phyloP scores from a whole-genome alignment of 2,113 vertebrate species.

The Hippocampus guttulatus region DNA sequence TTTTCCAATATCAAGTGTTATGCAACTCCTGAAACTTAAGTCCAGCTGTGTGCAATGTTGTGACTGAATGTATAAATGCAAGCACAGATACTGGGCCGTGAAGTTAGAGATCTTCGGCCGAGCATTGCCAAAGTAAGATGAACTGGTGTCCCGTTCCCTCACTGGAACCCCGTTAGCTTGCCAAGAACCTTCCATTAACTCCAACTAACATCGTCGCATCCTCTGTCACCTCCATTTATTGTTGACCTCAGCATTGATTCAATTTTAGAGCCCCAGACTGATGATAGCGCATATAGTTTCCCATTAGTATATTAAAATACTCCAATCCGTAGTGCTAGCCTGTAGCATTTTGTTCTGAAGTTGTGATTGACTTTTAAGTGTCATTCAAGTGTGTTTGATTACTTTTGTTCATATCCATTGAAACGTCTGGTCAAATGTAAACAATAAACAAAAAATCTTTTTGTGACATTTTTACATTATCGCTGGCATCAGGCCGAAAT shows the following conservation, averaged over 20 bases:
- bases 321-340: slow-evolving; percentile 4
- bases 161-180: slow-evolving; percentile 37
- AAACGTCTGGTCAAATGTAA: too few species aligned
- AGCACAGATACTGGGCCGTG: slow-evolving; percentile 73
- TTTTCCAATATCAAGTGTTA: background rate
- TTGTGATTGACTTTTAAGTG: background rate
- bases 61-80: slow-evolving; percentile 70
- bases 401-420: background rate
- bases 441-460: background rate
- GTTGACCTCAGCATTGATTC: slow-evolving; percentile 15
- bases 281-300: slow-evolving; percentile 47
- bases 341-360: slow-evolving; percentile 10
- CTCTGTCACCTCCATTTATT: slow-evolving; percentile 24
- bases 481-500: too few species aligned
- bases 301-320: slow-evolving; percentile 27
- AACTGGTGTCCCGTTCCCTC: slow-evolving; percentile 33
- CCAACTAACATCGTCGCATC: slow-evolving; percentile 50
- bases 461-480: too few species aligned
- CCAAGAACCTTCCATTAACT: slow-evolving; percentile 51
- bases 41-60: slow-evolving; percentile 50
- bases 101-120: slow-evolving; percentile 70
- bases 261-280: slow-evolving; percentile 34
- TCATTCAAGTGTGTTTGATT: background rate
- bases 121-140: slow-evolving; percentile 71
- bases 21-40: slow-evolving; percentile 29